Percentiles rank a stretch among this genome's conserved stretches.
phyloP scores from a whole-genome alignment of 2,797 vertebrate genomes.

The Urophycis tenuis region DNA sequence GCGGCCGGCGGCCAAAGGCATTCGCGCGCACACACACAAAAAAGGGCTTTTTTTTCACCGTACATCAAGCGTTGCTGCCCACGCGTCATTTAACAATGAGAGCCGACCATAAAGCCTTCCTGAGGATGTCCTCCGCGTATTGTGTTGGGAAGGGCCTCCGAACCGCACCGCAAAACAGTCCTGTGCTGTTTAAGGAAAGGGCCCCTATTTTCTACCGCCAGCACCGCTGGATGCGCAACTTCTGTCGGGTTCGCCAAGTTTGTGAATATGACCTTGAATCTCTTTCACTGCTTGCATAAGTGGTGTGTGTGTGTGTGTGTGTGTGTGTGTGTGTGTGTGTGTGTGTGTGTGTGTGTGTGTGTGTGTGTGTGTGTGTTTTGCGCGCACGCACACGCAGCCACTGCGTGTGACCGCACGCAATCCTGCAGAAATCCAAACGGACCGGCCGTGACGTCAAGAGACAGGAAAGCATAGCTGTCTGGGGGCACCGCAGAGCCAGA shows the following conservation, averaged over 20 bases:
- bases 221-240: constrained; percentile 28
- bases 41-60: constrained; percentile 3
- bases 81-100: constrained; percentile 20
- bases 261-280: constrained; percentile 13
- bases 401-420: constrained; percentile 16
- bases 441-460: constrained; percentile 65
- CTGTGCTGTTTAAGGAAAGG: constrained; percentile 38
- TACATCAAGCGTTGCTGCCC: constrained; percentile 8
- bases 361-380: not conserved
- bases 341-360: not conserved
- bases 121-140: constrained; percentile 46
- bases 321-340: not conserved
- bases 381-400: not conserved
- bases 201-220: constrained; percentile 35
- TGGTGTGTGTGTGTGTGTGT: not conserved
- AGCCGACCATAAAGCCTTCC: constrained; percentile 35
- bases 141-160: constrained; percentile 31
- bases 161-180: constrained; percentile 31
- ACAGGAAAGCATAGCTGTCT: constrained; percentile 70
- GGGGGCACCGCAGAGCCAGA: constrained; percentile 63
- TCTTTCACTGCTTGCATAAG: constrained; percentile 24
- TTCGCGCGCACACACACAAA: constrained; percentile 20
- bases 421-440: constrained; percentile 53
- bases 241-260: constrained; percentile 30
- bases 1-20: constrained; percentile 6